Percentiles rank a stretch among this genome's conserved stretches.
phyloP scores from a whole-genome alignment of 2,888 invertebrate species.

The Drosophila picticornis region DNA sequence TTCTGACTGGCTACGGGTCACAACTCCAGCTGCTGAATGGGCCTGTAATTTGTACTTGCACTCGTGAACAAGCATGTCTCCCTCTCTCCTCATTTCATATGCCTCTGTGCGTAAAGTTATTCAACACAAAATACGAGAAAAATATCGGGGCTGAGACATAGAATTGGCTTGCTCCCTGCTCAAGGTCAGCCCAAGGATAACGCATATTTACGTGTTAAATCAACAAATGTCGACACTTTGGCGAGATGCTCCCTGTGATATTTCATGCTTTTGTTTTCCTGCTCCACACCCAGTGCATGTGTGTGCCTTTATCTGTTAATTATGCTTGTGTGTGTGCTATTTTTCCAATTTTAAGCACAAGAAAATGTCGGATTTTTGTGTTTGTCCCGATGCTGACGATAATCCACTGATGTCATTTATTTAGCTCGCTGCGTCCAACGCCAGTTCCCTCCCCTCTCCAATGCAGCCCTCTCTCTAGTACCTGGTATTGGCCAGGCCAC shows the following conservation, averaged over 20 bases:
- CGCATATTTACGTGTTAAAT: conserved; percentile 71
- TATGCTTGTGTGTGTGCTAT: conserved; percentile 19
- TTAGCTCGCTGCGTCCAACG: conserved; percentile 62
- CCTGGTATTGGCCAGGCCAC: conserved; percentile 20
- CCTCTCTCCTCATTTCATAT: conserved; percentile 5
- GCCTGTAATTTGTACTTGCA: conserved; percentile 78
- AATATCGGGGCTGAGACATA: conserved; percentile 45
- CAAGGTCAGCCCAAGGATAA: conserved; percentile 82
- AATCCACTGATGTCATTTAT: conserved; percentile 80
- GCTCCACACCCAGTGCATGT: conserved; percentile 17
- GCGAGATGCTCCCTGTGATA: conserved; percentile 54
- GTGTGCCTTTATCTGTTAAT: conserved; percentile 45
- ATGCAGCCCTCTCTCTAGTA: background rate
- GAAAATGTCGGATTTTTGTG: conserved; percentile 67
- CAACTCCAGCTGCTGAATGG: conserved; percentile 52
- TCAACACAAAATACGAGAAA: conserved; percentile 49
- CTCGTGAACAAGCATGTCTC: conserved; percentile 54
- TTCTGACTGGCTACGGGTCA: conserved; percentile 23
- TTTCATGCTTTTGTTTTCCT: conserved; percentile 73
- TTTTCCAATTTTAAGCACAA: conserved; percentile 63
- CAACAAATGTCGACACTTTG: conserved; percentile 56
- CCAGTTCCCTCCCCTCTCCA: conserved; percentile 1
- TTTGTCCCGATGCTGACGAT: conserved; percentile 65
- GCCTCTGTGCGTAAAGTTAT: conserved; percentile 69
- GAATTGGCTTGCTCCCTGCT: conserved; percentile 35